Conservation (phyloP, 2,888 invertebrate genomes). For the Scaptomyza cyrtandrae region DNA sequence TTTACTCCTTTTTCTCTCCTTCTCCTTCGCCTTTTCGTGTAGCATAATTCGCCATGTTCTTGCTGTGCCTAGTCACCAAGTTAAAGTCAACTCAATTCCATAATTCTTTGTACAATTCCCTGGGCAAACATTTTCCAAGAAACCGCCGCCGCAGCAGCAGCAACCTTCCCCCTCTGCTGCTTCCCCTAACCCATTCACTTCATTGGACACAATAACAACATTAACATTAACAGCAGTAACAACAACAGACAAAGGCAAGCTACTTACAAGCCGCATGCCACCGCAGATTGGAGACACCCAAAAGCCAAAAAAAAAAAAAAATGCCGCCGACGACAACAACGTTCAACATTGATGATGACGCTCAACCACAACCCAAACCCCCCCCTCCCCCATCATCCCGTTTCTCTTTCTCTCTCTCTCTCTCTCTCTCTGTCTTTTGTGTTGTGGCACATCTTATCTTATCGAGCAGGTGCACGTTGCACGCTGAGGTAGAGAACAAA, state of each 20-base stretch:
- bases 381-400: background rate
- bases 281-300: slow-evolving; percentile 57
- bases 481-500: slow-evolving; percentile 37
- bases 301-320: slow-evolving; percentile 60
- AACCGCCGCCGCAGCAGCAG: slow-evolving; percentile 25
- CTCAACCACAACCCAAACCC: slow-evolving; percentile 14
- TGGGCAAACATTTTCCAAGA: slow-evolving; percentile 69
- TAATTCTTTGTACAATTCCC: slow-evolving; percentile 71
- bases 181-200: background rate
- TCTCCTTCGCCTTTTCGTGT: slow-evolving; percentile 1
- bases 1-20: background rate
- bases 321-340: slow-evolving; percentile 21
- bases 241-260: slow-evolving; percentile 63
- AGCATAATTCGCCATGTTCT: slow-evolving; percentile 15
- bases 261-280: slow-evolving; percentile 77
- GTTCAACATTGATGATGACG: slow-evolving; percentile 30
- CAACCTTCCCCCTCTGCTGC: slow-evolving; percentile 8
- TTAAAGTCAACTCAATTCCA: slow-evolving; percentile 49
- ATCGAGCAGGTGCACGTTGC: slow-evolving; percentile 75
- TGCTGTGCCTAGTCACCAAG: slow-evolving; percentile 4
- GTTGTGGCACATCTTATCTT: slow-evolving; percentile 66
- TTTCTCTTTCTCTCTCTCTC: background rate
- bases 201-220: slow-evolving; percentile 55
- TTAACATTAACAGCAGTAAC: slow-evolving; percentile 54
- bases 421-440: background rate